Evolutionary conservation across 1,140 invertebrate species (phyloP).

Genomic region (Centruroides vittatus): DNA sequence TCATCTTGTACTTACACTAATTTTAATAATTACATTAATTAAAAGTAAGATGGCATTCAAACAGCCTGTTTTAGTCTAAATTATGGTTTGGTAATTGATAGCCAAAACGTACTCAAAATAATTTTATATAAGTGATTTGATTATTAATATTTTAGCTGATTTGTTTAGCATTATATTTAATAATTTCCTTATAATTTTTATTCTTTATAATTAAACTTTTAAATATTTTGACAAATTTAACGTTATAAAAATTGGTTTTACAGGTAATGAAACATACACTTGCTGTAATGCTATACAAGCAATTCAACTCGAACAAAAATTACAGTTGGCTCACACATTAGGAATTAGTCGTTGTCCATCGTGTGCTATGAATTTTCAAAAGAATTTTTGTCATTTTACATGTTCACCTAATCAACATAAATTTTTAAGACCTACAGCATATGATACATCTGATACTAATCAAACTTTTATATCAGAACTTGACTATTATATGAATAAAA

Average conservation of each 20-base stretch:
- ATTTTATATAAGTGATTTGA: no score
- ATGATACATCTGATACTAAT: not conserved
- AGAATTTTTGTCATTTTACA: conserved; percentile 16
- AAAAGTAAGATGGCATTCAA: no score
- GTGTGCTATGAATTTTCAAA: conserved; percentile 18
- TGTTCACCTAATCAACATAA: conserved; percentile 17
- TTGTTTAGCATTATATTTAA: no score
- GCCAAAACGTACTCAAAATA: no score
- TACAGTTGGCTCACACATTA: conserved; percentile 2
- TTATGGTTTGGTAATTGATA: no score
- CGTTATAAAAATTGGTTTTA: not conserved
- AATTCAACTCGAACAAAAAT: not conserved
- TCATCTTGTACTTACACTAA: no score
- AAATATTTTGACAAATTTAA: not conserved
- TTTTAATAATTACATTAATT: no score
- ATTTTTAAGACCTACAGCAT: conserved; percentile 12
- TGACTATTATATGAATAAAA: conserved; percentile 8
- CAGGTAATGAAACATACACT: conserved; percentile 10
- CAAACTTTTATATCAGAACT: conserved; percentile 8
- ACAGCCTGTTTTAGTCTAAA: no score
- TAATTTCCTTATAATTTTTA: not conserved
- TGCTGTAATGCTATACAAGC: conserved; percentile 10
- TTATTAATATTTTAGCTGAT: no score
- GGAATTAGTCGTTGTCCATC: conserved; percentile 19
- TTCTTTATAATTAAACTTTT: not conserved